Conservation (phyloP, 2,797 vertebrate species). For the Mus spretus region DNA sequence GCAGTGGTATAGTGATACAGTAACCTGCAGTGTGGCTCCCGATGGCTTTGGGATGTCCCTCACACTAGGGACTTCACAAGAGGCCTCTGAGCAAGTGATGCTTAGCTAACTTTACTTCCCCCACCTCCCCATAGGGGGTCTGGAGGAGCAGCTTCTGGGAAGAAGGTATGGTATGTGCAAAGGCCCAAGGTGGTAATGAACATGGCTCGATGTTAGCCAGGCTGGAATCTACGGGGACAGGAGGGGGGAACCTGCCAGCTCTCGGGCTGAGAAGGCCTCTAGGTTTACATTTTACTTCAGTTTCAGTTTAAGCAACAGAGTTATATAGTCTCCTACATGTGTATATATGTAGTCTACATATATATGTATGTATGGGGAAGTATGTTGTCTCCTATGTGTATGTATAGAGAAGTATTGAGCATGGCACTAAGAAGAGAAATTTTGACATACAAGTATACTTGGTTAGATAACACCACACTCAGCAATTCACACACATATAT, state of each 20-base stretch:
- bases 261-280: background rate
- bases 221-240: background rate
- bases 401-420: background rate
- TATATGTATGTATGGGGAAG: too few species aligned
- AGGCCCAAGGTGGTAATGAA: background rate
- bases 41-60: background rate
- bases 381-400: too few species aligned
- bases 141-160: background rate
- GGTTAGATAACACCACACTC: background rate
- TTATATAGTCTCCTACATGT: background rate
- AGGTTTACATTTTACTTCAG: background rate
- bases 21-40: background rate
- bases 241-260: background rate
- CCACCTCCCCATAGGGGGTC: accelerated
- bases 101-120: background rate
- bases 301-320: background rate
- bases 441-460: background rate
- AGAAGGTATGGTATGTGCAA: too few species aligned
- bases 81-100: background rate
- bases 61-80: background rate
- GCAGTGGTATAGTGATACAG: background rate
- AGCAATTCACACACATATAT: accelerated
- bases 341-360: background rate
- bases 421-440: background rate
- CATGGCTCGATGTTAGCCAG: background rate